Conservation (phyloP, 2,113 vertebrate species). For the Benitochromis conjunctus region DNA sequence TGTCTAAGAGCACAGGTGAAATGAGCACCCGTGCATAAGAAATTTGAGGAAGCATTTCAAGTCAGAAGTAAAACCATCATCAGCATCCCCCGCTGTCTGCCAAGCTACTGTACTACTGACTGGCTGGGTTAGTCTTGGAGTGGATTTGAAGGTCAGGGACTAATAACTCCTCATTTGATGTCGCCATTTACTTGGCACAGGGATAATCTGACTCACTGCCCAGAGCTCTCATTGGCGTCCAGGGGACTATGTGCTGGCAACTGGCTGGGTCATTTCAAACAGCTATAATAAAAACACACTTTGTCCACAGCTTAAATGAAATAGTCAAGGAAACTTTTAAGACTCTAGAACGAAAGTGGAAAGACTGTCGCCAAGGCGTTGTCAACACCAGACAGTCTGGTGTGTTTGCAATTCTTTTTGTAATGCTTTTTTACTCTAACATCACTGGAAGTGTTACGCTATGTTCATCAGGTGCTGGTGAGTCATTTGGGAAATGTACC, state of each 20-base stretch:
- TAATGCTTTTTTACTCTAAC: slow-evolving; percentile 9
- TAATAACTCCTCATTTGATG: slow-evolving; percentile 32
- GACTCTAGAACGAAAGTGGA: slow-evolving; percentile 27
- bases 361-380: slow-evolving; percentile 49
- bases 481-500: slow-evolving; percentile 40
- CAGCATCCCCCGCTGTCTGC: neutral
- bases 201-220: slow-evolving; percentile 30
- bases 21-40: slow-evolving; percentile 10
- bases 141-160: slow-evolving; percentile 38
- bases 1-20: slow-evolving; percentile 10
- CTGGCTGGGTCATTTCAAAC: slow-evolving; percentile 35
- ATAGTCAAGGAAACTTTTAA: slow-evolving; percentile 27
- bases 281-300: slow-evolving; percentile 52
- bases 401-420: slow-evolving; percentile 55
- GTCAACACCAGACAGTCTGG: slow-evolving; percentile 61
- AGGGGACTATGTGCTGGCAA: slow-evolving; percentile 36
- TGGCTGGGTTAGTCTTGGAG: slow-evolving; percentile 39
- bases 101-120: slow-evolving; percentile 28
- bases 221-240: slow-evolving; percentile 27
- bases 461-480: slow-evolving; percentile 38
- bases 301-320: slow-evolving; percentile 43
- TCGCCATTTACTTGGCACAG: slow-evolving; percentile 52
- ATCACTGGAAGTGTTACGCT: slow-evolving; percentile 51
- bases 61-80: slow-evolving; percentile 33
- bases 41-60: slow-evolving; percentile 22